phyloP scores from a whole-genome alignment of 2,888 invertebrate species.

The Tenthredo livida region DNA sequence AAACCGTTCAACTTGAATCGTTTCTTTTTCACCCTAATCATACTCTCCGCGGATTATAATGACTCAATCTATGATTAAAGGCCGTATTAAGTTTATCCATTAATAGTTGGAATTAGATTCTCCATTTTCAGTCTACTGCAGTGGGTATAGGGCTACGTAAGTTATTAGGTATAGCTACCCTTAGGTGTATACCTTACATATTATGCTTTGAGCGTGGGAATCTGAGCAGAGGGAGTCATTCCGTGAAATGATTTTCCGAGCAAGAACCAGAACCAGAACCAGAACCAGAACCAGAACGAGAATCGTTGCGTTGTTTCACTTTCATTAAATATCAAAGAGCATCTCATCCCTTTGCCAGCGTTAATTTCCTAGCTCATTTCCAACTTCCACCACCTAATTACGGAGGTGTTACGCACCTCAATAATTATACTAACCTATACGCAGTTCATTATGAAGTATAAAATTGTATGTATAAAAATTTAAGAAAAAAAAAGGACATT shows the following conservation, averaged over 20 bases:
- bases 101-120: not conserved
- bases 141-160: not conserved
- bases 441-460: not conserved
- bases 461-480: not conserved
- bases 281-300: not conserved
- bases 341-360: not conserved
- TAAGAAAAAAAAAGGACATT: not conserved
- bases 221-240: not conserved
- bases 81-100: not conserved
- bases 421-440: not conserved
- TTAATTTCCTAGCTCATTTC: not conserved
- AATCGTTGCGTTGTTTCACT: not conserved
- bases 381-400: not conserved
- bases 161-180: not conserved
- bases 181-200: not conserved
- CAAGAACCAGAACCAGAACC: not conserved
- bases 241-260: not conserved
- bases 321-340: conserved; percentile 13
- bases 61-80: not conserved
- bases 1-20: not conserved
- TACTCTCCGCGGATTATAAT: not conserved
- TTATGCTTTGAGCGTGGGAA: not conserved
- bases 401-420: not conserved
- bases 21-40: no score
- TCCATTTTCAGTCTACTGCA: not conserved